Conservation (phyloP, 2,888 invertebrate species). For the Venustoraphidia nigricollis region DNA sequence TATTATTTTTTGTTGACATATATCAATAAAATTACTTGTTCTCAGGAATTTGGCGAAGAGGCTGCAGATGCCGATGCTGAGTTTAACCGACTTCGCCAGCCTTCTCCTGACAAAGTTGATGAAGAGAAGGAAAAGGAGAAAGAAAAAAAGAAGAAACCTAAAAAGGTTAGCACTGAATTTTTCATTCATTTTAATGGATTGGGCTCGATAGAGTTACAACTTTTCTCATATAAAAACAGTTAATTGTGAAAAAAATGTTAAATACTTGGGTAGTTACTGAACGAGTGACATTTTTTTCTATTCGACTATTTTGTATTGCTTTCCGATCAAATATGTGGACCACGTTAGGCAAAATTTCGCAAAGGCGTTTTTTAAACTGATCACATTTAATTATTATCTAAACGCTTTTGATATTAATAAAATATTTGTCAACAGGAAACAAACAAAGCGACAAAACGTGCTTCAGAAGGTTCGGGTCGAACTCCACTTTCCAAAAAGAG, state of each 20-base stretch:
- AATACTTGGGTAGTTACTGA: no score
- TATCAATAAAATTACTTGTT: conserved; percentile 6
- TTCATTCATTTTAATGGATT: no score
- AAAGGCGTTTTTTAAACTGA: neutral
- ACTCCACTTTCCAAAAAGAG: conserved; percentile 31
- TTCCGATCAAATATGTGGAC: no score
- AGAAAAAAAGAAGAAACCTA: conserved; percentile 12
- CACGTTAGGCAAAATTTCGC: no score
- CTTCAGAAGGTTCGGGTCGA: conserved; percentile 26
- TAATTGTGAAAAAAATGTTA: no score
- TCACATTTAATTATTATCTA: neutral
- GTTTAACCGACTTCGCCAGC: conserved; percentile 44
- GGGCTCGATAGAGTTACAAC: no score
- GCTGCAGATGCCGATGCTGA: conserved; percentile 48
- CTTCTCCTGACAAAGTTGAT: conserved; percentile 11
- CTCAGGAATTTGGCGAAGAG: conserved; percentile 32
- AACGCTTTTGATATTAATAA: neutral
- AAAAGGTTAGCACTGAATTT: conserved; percentile 14
- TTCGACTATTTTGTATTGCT: no score
- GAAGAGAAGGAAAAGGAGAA: conserved; percentile 11
- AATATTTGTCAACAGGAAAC: conserved; percentile 9
- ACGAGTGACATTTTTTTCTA: no score
- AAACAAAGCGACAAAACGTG: conserved; percentile 24
- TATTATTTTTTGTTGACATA: no score
- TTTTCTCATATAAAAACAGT: no score